phyloP scores from a whole-genome alignment of 2,888 invertebrate species.

The Epinotia ramella region DNA sequence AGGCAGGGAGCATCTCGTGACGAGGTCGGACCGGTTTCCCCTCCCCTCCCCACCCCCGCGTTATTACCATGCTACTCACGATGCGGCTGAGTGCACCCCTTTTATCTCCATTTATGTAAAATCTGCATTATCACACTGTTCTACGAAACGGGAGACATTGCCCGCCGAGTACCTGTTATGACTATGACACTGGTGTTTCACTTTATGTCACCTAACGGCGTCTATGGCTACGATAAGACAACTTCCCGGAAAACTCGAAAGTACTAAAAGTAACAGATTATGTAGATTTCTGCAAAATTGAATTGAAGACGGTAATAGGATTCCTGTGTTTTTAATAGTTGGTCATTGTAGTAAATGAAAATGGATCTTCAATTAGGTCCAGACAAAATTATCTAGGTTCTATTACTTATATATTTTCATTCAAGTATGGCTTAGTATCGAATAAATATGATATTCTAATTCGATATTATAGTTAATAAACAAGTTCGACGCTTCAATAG shows the following conservation, averaged over 20 bases:
- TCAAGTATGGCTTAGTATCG: too few relatives aligned
- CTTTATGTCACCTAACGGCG: neutral
- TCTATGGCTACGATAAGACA: neutral
- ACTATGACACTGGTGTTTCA: neutral
- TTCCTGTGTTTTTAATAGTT: too few relatives aligned
- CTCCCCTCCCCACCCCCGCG: constrained; percentile 52
- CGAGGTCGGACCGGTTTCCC: constrained; percentile 66
- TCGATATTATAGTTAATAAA: too few relatives aligned
- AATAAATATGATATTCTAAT: too few relatives aligned
- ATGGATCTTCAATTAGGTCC: too few relatives aligned
- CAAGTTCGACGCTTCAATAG: neutral
- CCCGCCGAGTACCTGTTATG: neutral
- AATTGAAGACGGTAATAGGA: too few relatives aligned
- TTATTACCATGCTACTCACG: constrained; percentile 55
- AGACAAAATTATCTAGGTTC: too few relatives aligned
- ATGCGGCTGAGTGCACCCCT: constrained; percentile 69
- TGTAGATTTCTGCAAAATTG: neutral
- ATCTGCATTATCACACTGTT: constrained; percentile 44
- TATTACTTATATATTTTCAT: too few relatives aligned
- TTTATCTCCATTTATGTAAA: constrained; percentile 59
- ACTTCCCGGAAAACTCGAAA: too few relatives aligned
- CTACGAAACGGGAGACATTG: constrained; percentile 36
- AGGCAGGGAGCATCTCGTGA: constrained; percentile 66
- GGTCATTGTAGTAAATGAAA: too few relatives aligned
- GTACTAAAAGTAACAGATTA: neutral